Base-by-base conservation (phyloP, 2,888 invertebrate species). In the Dioctria rufipes region DNA sequence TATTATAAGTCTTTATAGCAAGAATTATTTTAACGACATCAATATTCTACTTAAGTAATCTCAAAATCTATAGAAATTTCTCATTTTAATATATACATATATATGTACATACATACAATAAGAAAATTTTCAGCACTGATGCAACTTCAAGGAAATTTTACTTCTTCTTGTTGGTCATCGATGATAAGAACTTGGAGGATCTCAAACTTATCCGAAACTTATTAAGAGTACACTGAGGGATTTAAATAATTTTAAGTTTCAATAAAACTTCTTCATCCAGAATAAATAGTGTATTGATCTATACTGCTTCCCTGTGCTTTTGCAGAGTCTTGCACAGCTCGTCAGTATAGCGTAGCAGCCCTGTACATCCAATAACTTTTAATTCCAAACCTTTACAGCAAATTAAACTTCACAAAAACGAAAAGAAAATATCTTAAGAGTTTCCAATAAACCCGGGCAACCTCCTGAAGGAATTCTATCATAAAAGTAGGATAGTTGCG, bases 401-500 rank as follows among this genome's bases (percentile, higher is more conserved):
- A 61, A 75, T 58, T 75, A 75, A 75, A 75, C 75, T 75, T 58
- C 8, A 71, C 40, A 71, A 37, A 71, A 63, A 49, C 49, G 54
- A 39, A 39, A 71, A 13, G 67, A 71, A 71, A 71, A 71, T 71
- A 39, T 71, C 51, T 71, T 51, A 71, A 49, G 71, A 71, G 71
- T 71, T 71, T 71, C 71, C 71, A 71, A 71, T 71, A 71, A 71
- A 54, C n/a, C 25, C 51, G 9, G 54, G 71, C 71, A 51, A 54
- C 51, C 49, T 71, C 54, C 54, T 71, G 54, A 25, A 13, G 71
- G 54, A 51, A 75, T 25, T 42, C 61, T 43, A 75, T 75, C 75
- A 75, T 75, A 58, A 60, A 75, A 75, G 61, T 75, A 61, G 54
- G 58, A 71, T 81, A 78, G 81, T 81, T 78, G 25, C 25, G 25